A percentile compares a stretch with the other conserved stretches of the same genome.
phyloP scores from a whole-genome alignment of 2,113 vertebrate genomes.

The Trichechus manatus region DNA sequence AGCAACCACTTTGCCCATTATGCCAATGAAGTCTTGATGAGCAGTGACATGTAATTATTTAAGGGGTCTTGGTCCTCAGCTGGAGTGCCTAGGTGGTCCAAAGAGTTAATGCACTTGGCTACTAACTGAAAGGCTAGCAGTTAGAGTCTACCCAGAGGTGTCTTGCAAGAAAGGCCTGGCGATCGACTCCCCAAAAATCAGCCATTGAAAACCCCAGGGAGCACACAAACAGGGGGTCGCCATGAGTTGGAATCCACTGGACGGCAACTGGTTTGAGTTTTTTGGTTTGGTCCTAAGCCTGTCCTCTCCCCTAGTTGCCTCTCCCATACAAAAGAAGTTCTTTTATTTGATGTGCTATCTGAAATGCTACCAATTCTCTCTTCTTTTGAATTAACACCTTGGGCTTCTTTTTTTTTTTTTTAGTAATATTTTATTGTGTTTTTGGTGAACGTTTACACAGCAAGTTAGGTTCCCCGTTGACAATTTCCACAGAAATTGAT shows the following conservation, averaged over 20 bases:
- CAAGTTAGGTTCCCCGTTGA: no score
- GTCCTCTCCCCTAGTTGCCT: neutral
- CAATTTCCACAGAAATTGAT: no score
- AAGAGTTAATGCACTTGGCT: neutral
- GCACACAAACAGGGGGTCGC: neutral
- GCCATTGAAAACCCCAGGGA: neutral
- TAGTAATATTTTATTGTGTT: no score
- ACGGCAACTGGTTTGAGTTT: neutral
- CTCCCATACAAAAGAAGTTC: neutral
- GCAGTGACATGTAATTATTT: neutral
- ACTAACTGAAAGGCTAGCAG: neutral
- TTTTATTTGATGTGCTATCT: conserved; percentile 6
- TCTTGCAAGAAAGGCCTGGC: neutral
- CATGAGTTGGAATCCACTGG: neutral
- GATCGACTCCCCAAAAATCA: neutral
- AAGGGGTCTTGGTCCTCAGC: neutral
- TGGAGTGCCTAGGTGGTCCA: no score
- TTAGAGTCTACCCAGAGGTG: neutral
- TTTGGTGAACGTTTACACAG: no score
- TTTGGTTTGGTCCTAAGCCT: neutral
- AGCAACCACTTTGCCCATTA: neutral
- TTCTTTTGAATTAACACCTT: neutral
- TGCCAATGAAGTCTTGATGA: neutral
- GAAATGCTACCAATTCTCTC: neutral
- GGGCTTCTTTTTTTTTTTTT: neutral